Evolutionary conservation across 2,113 vertebrate species (phyloP), one percentile per base, ranked within the genome.

Genomic region (Caracal caracal): DNA sequence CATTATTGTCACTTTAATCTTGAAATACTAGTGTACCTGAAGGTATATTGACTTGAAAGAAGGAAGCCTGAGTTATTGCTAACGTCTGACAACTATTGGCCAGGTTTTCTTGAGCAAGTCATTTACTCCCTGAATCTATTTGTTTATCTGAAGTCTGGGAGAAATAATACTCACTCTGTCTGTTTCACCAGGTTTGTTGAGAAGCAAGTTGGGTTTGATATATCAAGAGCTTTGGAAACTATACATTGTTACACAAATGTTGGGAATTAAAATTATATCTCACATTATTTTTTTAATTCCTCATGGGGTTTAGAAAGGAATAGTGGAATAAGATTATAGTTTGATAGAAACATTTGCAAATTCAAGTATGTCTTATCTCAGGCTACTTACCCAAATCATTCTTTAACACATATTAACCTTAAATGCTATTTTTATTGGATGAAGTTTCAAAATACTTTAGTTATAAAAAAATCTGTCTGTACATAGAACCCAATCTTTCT

Each of bases 281-380:
- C 43, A 82, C 8, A 61, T 37, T 71, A 13, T 70, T 81, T 90
- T 90, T 71, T 79, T 76, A 78, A 81, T 75, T 75, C n/a, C 49
- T 86, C 17, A 11, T 61, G 73, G 61, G 10, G 63, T 73, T 43
- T 85, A 47, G 70, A 76, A 95, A 93, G 49, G 95, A 93, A 47
- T 26, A 35, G 19, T 47, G 7, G 4, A 51, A 16, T 68, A 37
- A 93, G 51, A 93, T 59, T 0, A 56, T 76, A 59, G 65, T 68
- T 93, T 79, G 35, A 65, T 24, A n/a, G 49, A 93, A 93, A 89
- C 20, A 40, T 53, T n/a, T 59, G 30, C 15, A 93, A 82, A 94
- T 93, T 95, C 66, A 87, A 6, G 88, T 96, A 76, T 88, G 11
- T 65, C 24, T 91, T 80, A 82, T 83, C 68, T 82, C 59, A 73